Base-by-base conservation (phyloP, 64 coral and sea anemone species). In the Anthopleura sola region DNA sequence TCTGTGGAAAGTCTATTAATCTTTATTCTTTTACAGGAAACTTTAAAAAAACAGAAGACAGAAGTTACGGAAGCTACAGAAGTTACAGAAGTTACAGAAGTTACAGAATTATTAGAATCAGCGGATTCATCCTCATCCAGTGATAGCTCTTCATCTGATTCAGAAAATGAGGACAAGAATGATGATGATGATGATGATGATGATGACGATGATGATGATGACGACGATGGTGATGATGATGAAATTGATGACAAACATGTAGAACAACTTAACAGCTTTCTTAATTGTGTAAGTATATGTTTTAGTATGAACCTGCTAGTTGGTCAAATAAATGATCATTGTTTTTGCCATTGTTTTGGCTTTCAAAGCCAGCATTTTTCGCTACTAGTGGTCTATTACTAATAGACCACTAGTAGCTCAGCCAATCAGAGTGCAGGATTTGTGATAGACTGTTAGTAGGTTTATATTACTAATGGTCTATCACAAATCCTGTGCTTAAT, bases 211-310 rank as follows among this genome's bases (percentile, higher is more conserved):
- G 53, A 55, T 19, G 92, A 94, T 28, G 82, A 87, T 13, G 88
- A 91, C 37, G 93, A 91, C 75, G 86, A 92, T 78, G 90, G 87
- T 20, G 90, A 92, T 86, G 92, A 88, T 83, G 92, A 94, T 82
- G 89, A 95, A 85, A 79, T 95, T 55, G 89, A 95, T 64, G 93
- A 95, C 19, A 95, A 91, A 80, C 85, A 95, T 77, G 93, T 91
- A 2, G 89, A 95, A 57, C 83, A 95, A 37, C 89, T 95, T 0
- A 95, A 95, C 93, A 95, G 68, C 31, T 48, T 44, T 79, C 76
- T 79, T 47, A 47, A 47, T 24, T 62, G 58, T 62, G 23, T n/a
- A 62, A n/a, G 23, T 62, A 62, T 19, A 16, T 58, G 4, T 48
- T 11, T 48, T 48, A 48, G 6, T 58, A 58, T 58, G 55, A 16